Evolutionary conservation across 2,888 invertebrate species (phyloP), one percentile per base, ranked within the genome.

Genomic region (Napeogenes inachia): DNA sequence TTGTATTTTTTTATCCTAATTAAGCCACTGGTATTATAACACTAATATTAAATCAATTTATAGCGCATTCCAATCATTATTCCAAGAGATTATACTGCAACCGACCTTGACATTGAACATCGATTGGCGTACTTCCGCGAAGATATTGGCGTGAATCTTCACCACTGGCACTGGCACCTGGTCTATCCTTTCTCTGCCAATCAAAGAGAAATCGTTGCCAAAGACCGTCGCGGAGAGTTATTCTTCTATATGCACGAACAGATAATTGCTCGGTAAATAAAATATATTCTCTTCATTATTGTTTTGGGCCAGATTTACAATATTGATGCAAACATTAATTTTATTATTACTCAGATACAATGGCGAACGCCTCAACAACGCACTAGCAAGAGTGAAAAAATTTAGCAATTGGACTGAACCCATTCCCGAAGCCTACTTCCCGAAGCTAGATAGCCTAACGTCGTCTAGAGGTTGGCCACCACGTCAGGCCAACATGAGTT

Each of bases 151-250:
- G 85, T 95, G 64, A 95, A 95, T 81, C 91, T 95, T 38, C 95
- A 96, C 78, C 95, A 96, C 75, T 95, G 95, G 89, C 95, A 95
- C 74, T 95, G 95, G 95, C 96, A 96, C 89, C 90, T 96, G 67
- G 95, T 95, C 0, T 95, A 95, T 76, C 95, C 95, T 0, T 93
- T 93, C 75, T 91, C 92, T 47, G 92, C 86, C 30, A 90, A 92
- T 30, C 75, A 78, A 13, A 79, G 78, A 56, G 82, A 86, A 53
- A 93, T 95, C 45, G 95, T 96, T 3, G 91, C 91, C 56, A 96
- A 96, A 77, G 94, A 96, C 77, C 92, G 95, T 57, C 92, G 95
- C 38, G 95, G 96, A 33, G 95, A 95, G 84, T 86, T 96, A 0
- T 96, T 96, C 84, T 95, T 93, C 79, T 95, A 95, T 81, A 95